Evolutionary conservation across 92 coral and sea anemone genomes (phyloP).

Genomic region (Epizoanthus rinbou): DNA sequence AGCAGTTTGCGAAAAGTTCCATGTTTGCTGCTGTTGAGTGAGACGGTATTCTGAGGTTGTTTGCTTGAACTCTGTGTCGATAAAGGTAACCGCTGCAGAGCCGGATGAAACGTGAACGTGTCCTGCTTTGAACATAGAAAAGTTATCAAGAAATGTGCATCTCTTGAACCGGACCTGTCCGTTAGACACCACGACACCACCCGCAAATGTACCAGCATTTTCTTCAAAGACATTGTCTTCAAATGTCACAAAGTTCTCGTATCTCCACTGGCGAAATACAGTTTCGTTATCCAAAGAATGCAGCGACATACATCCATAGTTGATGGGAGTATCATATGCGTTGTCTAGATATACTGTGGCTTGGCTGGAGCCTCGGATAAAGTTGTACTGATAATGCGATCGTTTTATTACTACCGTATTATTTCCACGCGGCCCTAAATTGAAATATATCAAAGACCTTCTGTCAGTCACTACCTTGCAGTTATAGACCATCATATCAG

Average conservation of each 20-base stretch:
- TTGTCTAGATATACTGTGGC: neutral
- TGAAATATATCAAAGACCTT: too few species aligned
- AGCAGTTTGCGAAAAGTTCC: neutral
- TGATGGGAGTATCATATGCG: conserved; percentile 12
- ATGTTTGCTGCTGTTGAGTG: neutral
- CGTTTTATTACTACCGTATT: too few species aligned
- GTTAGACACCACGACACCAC: conserved; percentile 36
- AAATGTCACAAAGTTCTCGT: conserved; percentile 33
- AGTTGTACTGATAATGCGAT: too few species aligned
- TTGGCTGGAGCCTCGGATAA: too few species aligned
- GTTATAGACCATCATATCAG: too few species aligned
- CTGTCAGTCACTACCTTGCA: too few species aligned
- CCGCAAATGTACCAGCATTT: conserved; percentile 35
- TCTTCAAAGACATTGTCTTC: conserved; percentile 30
- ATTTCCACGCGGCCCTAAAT: too few species aligned
- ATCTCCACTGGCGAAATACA: conserved; percentile 9
- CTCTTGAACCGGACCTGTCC: conserved; percentile 26
- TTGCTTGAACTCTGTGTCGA: conserved; percentile 41
- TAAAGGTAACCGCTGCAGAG: conserved; percentile 27
- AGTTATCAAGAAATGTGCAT: conserved; percentile 47
- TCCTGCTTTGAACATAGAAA: conserved; percentile 28
- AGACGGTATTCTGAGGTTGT: neutral
- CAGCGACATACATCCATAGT: conserved; percentile 16
- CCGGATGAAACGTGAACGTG: conserved; percentile 38
- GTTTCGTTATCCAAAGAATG: neutral